phyloP scores from a whole-genome alignment of 2,113 vertebrate species.

The Coregonus clupeaformis region DNA sequence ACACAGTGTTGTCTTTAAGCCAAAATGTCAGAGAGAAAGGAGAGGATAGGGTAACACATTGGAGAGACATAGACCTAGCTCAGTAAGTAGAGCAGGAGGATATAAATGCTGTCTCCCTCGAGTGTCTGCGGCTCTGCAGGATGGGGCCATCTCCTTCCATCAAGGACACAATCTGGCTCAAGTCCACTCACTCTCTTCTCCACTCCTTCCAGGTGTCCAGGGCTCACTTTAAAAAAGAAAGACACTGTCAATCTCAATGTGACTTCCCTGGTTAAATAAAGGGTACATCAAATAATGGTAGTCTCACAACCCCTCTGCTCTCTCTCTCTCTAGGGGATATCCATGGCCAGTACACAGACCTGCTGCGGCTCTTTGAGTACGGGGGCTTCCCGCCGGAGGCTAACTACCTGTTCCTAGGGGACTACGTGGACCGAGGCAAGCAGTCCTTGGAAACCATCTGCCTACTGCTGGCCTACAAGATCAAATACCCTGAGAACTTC shows the following conservation, averaged over 20 bases:
- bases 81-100: conserved; percentile 6
- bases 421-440: conserved; percentile 95
- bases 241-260: too few relatives aligned
- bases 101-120: conserved; percentile 1
- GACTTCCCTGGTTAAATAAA: too few relatives aligned
- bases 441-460: conserved; percentile 96
- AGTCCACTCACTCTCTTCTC: not conserved
- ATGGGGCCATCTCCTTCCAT: not conserved
- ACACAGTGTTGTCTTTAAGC: not conserved
- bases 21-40: not conserved
- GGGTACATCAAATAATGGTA: too few relatives aligned
- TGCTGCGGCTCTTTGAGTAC: conserved; percentile 92
- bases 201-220: conserved; percentile 43
- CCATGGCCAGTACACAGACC: conserved; percentile 80
- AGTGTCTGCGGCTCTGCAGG: not conserved
- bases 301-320: not conserved
- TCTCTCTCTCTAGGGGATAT: conserved; percentile 61
- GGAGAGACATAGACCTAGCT: not conserved
- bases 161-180: not conserved
- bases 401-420: conserved; percentile 94
- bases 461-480: conserved; percentile 92
- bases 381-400: conserved; percentile 94
- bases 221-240: too few relatives aligned
- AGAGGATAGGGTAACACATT: not conserved
- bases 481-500: conserved; percentile 96